Evolutionary conservation across 2,797 vertebrate genomes (phyloP).

Genomic region (Tinamus major): DNA sequence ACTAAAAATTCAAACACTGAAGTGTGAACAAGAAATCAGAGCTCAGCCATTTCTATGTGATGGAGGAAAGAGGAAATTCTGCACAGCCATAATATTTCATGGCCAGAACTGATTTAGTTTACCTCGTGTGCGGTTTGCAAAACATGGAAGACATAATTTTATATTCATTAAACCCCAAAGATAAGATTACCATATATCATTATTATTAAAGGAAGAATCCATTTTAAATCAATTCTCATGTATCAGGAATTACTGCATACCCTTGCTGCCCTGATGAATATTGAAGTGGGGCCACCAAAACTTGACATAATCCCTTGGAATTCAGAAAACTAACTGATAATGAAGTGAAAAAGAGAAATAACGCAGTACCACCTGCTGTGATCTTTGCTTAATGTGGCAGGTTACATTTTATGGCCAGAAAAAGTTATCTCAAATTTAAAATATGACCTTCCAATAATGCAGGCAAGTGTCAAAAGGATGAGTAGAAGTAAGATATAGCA

Average conservation of each 20-base stretch:
- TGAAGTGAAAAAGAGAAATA: constrained; percentile 16
- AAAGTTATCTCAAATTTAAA: constrained; percentile 29
- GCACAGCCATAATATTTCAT: not conserved
- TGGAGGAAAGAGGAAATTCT: not conserved
- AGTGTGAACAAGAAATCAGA: not conserved
- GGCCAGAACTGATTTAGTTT: not conserved
- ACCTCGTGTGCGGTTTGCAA: not conserved
- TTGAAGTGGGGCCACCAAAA: constrained; percentile 32
- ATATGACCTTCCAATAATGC: constrained; percentile 20
- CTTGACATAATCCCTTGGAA: constrained; percentile 9
- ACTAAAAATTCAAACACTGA: not conserved
- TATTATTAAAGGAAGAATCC: constrained; percentile 10
- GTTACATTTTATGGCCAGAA: not conserved
- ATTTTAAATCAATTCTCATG: not conserved
- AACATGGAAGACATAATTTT: not conserved
- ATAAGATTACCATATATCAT: not conserved
- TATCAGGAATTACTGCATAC: not conserved
- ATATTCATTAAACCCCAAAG: not conserved
- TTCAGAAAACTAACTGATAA: constrained; percentile 43
- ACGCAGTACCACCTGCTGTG: not conserved
- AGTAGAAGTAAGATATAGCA: not conserved
- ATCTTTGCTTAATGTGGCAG: constrained; percentile 37
- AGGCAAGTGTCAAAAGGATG: not conserved
- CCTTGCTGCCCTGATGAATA: constrained; percentile 13
- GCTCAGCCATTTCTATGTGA: not conserved